phyloP scores from a whole-genome alignment of 2,888 invertebrate genomes.

The Polydrusus pterygomalis region DNA sequence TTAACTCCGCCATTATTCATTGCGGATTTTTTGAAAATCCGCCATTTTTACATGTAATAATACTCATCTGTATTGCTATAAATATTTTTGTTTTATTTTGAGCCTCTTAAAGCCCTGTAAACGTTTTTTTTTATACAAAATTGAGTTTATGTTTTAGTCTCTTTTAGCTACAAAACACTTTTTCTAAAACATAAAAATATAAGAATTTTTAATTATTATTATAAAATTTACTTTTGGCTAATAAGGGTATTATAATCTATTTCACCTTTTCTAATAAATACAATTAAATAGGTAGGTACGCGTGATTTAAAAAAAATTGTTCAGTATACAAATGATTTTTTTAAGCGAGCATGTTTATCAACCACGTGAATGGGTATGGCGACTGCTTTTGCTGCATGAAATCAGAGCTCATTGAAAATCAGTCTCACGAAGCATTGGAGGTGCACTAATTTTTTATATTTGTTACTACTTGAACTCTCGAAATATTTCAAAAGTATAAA shows the following conservation, averaged over 20 bases:
- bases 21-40: conserved; percentile 1
- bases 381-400: too few species aligned
- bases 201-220: conserved; percentile 10
- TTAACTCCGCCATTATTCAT: not conserved
- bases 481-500: too few species aligned
- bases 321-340: too few species aligned
- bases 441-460: too few species aligned
- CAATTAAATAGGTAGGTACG: not conserved
- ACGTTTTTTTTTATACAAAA: conserved; percentile 25
- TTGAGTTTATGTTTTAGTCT: conserved; percentile 17
- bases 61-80: conserved; percentile 43
- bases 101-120: conserved; percentile 29
- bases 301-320: not conserved
- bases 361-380: too few species aligned
- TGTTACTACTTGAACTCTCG: too few species aligned
- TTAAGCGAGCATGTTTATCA: too few species aligned
- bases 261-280: not conserved
- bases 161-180: conserved; percentile 17
- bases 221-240: conserved; percentile 22
- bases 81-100: conserved; percentile 38
- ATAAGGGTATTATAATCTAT: not conserved
- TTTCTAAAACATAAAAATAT: conserved; percentile 27
- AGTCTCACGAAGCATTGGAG: too few species aligned
- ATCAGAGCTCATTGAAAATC: too few species aligned
- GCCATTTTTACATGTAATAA: conserved; percentile 23